phyloP scores from a whole-genome alignment of 1,140 invertebrate species.

The Drosophila nikananu region DNA sequence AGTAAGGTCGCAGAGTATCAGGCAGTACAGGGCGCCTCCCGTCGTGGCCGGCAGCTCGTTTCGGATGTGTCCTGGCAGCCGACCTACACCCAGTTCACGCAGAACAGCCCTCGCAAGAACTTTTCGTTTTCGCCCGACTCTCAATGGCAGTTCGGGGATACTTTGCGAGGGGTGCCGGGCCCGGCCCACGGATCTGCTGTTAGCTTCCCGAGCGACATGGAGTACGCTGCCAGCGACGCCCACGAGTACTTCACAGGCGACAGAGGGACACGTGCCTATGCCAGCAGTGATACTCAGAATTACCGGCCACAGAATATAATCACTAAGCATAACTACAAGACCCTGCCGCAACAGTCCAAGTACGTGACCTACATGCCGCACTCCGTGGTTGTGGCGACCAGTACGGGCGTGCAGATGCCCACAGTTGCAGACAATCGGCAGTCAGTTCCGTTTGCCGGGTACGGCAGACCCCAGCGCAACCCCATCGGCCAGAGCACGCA shows the following conservation, averaged over 20 bases:
- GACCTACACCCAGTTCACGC: slow-evolving; percentile 30
- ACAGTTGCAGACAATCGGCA: slow-evolving; percentile 34
- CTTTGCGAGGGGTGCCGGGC: slow-evolving; percentile 31
- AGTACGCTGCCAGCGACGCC: slow-evolving; percentile 55
- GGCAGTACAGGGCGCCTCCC: slow-evolving; percentile 21
- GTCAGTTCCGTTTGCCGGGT: slow-evolving; percentile 7
- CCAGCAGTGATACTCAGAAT: slow-evolving; percentile 19
- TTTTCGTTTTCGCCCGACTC: slow-evolving; percentile 43
- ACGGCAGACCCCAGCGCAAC: slow-evolving; percentile 56
- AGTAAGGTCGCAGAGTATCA: slow-evolving; percentile 60
- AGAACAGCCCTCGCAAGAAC: slow-evolving; percentile 35
- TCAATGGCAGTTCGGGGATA: slow-evolving; percentile 54
- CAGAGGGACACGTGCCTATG: slow-evolving; percentile 56
- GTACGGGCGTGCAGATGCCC: slow-evolving; percentile 58
- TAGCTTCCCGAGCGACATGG: slow-evolving; percentile 53
- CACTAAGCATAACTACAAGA: slow-evolving; percentile 73
- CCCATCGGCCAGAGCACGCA: slow-evolving; percentile 73
- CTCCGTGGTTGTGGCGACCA: slow-evolving; percentile 69
- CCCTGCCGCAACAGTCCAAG: slow-evolving; percentile 60
- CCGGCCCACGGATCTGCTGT: slow-evolving; percentile 35
- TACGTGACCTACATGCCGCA: slow-evolving; percentile 71
- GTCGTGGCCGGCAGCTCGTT: slow-evolving; percentile 43
- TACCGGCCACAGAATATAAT: slow-evolving; percentile 65
- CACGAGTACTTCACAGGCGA: slow-evolving; percentile 25
- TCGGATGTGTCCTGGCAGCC: slow-evolving; percentile 43